phyloP scores from a whole-genome alignment of 2,113 vertebrate genomes.

The Fregetta grallaria region DNA sequence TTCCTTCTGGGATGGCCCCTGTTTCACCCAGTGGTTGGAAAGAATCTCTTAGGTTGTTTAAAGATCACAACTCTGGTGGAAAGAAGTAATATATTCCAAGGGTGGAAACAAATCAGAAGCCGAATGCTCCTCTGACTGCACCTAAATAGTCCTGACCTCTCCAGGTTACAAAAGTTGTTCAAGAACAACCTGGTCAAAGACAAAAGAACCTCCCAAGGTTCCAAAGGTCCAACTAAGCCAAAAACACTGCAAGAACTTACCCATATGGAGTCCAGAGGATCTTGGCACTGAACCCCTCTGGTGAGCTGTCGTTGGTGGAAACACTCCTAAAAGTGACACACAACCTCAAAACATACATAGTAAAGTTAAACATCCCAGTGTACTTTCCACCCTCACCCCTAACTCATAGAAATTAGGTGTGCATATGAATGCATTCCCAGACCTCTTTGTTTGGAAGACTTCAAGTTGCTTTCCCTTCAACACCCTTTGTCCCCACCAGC shows the following conservation, averaged over 20 bases:
- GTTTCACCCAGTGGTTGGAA: not conserved
- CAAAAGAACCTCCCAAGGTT: not conserved
- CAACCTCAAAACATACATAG: not conserved
- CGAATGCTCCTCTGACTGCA: not conserved
- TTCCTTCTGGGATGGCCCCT: not conserved
- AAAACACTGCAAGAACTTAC: not conserved
- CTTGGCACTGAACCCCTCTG: not conserved
- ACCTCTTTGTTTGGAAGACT: not conserved
- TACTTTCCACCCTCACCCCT: not conserved
- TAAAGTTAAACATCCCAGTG: not conserved
- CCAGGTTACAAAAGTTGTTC: not conserved
- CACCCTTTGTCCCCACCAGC: not conserved
- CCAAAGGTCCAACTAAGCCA: not conserved
- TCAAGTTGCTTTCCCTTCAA: not conserved
- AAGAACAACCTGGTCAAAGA: not conserved
- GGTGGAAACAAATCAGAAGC: not conserved
- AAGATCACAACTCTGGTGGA: not conserved
- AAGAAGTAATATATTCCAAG: not conserved
- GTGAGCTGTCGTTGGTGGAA: not conserved
- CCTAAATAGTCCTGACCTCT: not conserved
- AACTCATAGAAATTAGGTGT: not conserved
- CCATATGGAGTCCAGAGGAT: fast-evolving
- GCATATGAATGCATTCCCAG: not conserved
- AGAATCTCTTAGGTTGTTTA: not conserved
- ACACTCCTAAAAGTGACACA: not conserved